Conservation (phyloP, 1,140 invertebrate species). For the Papilio polyxenes region DNA sequence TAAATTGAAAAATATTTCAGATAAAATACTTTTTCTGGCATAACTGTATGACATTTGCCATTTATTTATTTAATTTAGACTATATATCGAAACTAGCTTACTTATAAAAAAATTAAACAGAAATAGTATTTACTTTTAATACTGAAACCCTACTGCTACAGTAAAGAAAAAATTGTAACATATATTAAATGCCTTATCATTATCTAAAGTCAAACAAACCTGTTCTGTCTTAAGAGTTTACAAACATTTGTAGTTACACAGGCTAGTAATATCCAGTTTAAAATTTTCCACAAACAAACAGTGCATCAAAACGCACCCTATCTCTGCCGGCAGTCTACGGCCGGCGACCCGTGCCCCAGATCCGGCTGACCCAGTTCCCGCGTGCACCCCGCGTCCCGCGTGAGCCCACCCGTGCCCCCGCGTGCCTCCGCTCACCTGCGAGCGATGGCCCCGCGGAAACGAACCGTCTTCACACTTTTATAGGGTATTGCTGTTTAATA, state of each 20-base stretch:
- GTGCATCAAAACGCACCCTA: slow-evolving; percentile 36
- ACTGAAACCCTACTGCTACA: no score
- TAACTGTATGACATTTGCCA: no score
- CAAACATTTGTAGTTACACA: background rate
- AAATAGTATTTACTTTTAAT: no score
- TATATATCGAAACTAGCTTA: no score
- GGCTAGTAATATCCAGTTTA: slow-evolving; percentile 1
- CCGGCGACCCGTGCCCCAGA: slow-evolving; percentile 24
- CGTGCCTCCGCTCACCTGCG: slow-evolving; percentile 12
- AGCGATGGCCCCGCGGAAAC: slow-evolving; percentile 23
- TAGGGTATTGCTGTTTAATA: slow-evolving; percentile 27
- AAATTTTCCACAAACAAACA: slow-evolving; percentile 24
- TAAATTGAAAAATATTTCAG: no score
- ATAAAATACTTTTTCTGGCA: no score
- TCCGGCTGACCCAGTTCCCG: slow-evolving; percentile 32
- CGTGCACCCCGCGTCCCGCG: background rate
- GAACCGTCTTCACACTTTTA: slow-evolving; percentile 8
- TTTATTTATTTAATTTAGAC: no score
- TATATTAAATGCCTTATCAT: no score
- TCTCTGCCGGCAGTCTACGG: slow-evolving; percentile 4
- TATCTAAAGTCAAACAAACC: background rate
- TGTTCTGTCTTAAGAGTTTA: background rate
- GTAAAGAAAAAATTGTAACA: no score
- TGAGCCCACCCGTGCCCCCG: background rate
- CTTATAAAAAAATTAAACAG: no score